phyloP scores from a whole-genome alignment of 2,888 invertebrate genomes.

The Noctua janthe region DNA sequence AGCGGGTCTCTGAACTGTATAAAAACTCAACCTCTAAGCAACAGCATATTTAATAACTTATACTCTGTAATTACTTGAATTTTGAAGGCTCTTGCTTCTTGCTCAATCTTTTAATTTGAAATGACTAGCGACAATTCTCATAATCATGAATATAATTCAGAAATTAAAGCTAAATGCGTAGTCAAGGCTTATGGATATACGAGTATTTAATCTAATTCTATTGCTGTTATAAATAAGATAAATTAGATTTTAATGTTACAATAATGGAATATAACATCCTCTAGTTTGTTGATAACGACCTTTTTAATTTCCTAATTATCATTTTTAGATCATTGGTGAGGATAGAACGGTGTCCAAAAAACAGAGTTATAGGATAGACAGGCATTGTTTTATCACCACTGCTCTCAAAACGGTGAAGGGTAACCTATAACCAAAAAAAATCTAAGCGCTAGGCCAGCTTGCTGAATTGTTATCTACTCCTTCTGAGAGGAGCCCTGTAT shows the following conservation, averaged over 20 bases:
- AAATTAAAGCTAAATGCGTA: neutral
- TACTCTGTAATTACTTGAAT: conserved; percentile 30
- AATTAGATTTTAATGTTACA: neutral
- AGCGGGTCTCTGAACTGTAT: conserved; percentile 47
- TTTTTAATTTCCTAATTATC: conserved; percentile 1
- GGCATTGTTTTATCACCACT: neutral
- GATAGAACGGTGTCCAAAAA: neutral
- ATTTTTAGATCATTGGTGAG: neutral
- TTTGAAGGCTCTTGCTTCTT: conserved; percentile 14
- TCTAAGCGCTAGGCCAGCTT: neutral
- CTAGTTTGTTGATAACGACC: neutral
- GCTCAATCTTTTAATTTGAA: conserved; percentile 6
- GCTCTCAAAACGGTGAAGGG: neutral
- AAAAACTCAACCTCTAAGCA: conserved; percentile 56
- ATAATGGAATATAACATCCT: neutral
- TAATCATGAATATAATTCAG: conserved; percentile 9
- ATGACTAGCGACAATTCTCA: conserved; percentile 17
- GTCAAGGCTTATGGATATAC: neutral
- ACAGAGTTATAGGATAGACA: neutral
- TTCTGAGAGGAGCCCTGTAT: neutral
- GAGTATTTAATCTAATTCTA: neutral
- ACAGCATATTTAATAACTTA: conserved; percentile 30
- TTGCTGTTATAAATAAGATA: neutral
- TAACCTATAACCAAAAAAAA: neutral
- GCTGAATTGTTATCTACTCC: neutral